Evolutionary conservation across 2,113 vertebrate species (phyloP), one percentile per base, ranked within the genome.

Genomic region (Melanerpes aurifrons): DNA sequence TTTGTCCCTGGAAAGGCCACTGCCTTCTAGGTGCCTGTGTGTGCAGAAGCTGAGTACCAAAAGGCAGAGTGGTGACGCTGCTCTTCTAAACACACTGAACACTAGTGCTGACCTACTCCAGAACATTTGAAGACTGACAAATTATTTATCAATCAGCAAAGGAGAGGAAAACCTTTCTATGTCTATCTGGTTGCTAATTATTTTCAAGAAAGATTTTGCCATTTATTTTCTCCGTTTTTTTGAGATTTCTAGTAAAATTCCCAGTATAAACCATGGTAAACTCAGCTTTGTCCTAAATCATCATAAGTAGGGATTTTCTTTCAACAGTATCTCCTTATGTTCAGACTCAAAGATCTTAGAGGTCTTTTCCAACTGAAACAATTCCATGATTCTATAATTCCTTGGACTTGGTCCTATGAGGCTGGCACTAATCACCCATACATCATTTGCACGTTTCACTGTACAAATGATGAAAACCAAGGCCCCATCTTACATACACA

Each of bases 211-310:
- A 48, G 7, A 16, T 75, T 77, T 75, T 85, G 19, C 29, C 43
- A 25, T 31, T 87, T 81, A 31, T 87, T 82, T 75, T 70, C 57
- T 37, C 24, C 2, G 5, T 66, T 87, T 73, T 73, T 32, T 77
- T 43, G 35, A 71, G 58, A 35, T 78, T 75, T 63, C 28, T 61
- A 10, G 7, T 79, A n/a, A 74, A 93, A 72, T 59, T 26, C 21
- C 12, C 48, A 31, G 11, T 0, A 0, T n/a, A 89, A 86, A 62
- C 17, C 9, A 15, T 3, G 1, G 21, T 29, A 35, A 78, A 59
- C 35, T 63, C 48, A 45, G 26, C 26, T 78, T n/a, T 70, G 18
- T 58, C 67, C 66, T 54, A 64, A 79, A 61, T 47, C 5, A 32
- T 29, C n/a, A 64, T 11, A 57, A 47, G 22, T 50, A 28, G 6